Evolutionary conservation across 1,140 invertebrate species (phyloP).

Genomic region (Cotesia typhae): DNA sequence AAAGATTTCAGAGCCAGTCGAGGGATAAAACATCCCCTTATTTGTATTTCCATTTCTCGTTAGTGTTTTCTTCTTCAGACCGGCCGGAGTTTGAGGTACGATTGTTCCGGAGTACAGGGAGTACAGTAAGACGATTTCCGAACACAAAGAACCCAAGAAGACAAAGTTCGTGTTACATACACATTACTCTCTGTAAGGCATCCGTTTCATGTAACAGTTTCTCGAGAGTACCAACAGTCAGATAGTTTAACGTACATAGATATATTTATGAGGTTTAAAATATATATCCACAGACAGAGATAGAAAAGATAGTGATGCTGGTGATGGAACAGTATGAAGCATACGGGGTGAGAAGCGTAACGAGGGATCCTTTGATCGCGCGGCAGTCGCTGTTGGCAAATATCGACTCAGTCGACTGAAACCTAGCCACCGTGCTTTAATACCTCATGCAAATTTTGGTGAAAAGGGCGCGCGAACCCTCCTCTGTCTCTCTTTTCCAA

Average conservation of each 20-base stretch:
- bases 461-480: slow-evolving; percentile 52
- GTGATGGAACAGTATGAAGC: background rate
- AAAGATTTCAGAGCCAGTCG: background rate
- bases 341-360: slow-evolving; percentile 38
- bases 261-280: background rate
- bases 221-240: background rate
- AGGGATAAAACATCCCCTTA: too few relatives aligned
- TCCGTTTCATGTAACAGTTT: slow-evolving; percentile 13
- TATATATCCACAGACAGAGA: background rate
- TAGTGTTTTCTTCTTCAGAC: background rate
- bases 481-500: slow-evolving; percentile 43
- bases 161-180: slow-evolving; percentile 3
- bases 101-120: background rate
- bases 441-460: slow-evolving; percentile 66
- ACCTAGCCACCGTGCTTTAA: slow-evolving; percentile 64
- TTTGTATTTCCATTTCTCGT: slow-evolving; percentile 5
- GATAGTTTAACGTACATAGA: slow-evolving; percentile 5
- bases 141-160: slow-evolving; percentile 20
- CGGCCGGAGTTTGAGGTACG: slow-evolving; percentile 1
- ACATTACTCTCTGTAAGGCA: background rate
- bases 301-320: slow-evolving; percentile 5
- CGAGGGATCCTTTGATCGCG: slow-evolving; percentile 63
- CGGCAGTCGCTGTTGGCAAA: slow-evolving; percentile 63
- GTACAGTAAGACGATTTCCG: slow-evolving; percentile 26
- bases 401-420: slow-evolving; percentile 57